A percentile compares a stretch with the other conserved stretches of the same genome.
Evolutionary conservation across 1,140 invertebrate genomes (phyloP).

Genomic region (Chelonus insularis): DNA sequence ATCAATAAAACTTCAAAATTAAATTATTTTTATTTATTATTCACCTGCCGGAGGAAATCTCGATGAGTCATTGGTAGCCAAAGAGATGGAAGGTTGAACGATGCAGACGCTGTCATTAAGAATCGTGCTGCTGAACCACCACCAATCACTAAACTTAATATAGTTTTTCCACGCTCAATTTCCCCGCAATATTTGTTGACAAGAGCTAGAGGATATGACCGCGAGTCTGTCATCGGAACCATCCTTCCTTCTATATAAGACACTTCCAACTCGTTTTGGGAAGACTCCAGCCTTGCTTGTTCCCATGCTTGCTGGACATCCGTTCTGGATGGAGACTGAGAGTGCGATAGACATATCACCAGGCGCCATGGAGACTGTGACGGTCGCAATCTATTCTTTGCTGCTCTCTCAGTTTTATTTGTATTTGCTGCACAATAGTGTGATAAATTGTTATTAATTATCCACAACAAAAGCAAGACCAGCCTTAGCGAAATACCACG

Average conservation of each 20-base stretch:
- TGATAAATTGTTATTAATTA: conserved; percentile 25
- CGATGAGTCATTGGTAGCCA: conserved; percentile 55
- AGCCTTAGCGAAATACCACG: conserved; percentile 33
- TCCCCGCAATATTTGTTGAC: conserved; percentile 54
- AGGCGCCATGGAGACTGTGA: conserved; percentile 50
- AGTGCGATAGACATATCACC: conserved; percentile 50
- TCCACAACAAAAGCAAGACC: conserved; percentile 37
- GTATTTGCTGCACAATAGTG: conserved; percentile 30
- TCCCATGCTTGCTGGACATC: conserved; percentile 57
- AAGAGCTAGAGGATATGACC: conserved; percentile 51
- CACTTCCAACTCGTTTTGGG: conserved; percentile 50
- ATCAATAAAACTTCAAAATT: neutral
- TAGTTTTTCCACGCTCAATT: conserved; percentile 49
- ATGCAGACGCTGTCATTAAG: conserved; percentile 51
- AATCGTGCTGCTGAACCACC: conserved; percentile 55
- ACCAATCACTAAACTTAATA: conserved; percentile 51
- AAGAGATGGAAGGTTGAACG: conserved; percentile 51
- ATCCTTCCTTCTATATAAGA: conserved; percentile 50
- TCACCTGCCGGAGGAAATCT: conserved; percentile 54
- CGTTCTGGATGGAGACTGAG: conserved; percentile 45
- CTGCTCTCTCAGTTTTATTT: conserved; percentile 39
- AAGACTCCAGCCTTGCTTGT: conserved; percentile 47
- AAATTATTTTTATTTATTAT: conserved; percentile 16
- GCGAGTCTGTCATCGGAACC: conserved; percentile 38
- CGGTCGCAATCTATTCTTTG: conserved; percentile 34